phyloP scores from a whole-genome alignment of 1,140 invertebrate species.

The Sycophila sp. region DNA sequence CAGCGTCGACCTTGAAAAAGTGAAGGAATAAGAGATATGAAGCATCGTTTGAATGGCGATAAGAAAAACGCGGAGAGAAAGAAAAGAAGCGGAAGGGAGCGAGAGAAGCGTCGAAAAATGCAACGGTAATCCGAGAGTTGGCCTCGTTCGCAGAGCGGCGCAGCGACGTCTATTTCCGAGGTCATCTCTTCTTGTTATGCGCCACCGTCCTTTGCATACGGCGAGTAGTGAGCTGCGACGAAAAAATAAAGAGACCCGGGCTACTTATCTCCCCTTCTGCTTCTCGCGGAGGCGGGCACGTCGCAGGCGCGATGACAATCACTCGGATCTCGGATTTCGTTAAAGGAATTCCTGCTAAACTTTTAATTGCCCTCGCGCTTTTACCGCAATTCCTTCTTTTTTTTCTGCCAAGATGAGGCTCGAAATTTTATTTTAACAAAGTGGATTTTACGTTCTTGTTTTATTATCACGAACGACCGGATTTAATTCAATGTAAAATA shows the following conservation, averaged over 20 bases:
- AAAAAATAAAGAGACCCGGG: neutral
- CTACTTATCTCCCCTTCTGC: neutral
- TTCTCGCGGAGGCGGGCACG: neutral
- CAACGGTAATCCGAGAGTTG: slow-evolving; percentile 1
- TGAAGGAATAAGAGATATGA: neutral
- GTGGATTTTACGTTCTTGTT: no score
- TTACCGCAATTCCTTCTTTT: no score
- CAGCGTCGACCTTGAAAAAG: neutral
- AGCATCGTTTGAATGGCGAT: neutral
- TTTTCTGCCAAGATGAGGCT: no score
- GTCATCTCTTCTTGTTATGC: no score
- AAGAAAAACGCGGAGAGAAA: neutral
- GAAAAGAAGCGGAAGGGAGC: neutral
- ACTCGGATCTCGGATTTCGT: neutral
- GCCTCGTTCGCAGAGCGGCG: slow-evolving; percentile 3
- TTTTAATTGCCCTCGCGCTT: no score
- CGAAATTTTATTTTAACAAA: no score
- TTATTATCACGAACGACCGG: no score
- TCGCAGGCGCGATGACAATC: no score
- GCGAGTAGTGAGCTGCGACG: neutral
- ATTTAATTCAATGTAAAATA: no score
- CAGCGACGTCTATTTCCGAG: slow-evolving; percentile 1
- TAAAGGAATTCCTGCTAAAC: no score
- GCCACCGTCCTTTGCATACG: neutral
- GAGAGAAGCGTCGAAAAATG: neutral